Evolutionary conservation across 2,888 invertebrate species (phyloP).

Genomic region (Allacma fusca): DNA sequence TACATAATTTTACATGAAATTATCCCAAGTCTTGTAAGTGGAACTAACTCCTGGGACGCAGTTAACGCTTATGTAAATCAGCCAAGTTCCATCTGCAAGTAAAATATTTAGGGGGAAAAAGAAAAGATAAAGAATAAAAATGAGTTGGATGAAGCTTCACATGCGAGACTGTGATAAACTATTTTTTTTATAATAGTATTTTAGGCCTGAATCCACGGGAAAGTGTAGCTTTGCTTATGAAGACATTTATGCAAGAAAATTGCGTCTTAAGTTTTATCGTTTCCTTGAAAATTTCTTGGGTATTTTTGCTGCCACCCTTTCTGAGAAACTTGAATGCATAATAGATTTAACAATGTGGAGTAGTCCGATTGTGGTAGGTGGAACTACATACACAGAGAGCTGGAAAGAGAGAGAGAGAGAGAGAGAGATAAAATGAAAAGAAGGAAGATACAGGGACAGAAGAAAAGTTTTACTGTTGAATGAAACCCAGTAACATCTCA

Average conservation of each 20-base stretch:
- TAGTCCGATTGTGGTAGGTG: background rate
- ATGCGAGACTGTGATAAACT: background rate
- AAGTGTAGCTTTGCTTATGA: background rate
- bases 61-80: too few relatives aligned
- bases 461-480: conserved; percentile 15
- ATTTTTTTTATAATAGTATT: background rate
- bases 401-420: conserved; percentile 19
- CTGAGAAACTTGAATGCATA: conserved; percentile 3
- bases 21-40: too few relatives aligned
- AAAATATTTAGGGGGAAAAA: too few relatives aligned
- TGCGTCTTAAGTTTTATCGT: background rate
- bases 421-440: conserved; percentile 33
- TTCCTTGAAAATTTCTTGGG: conserved; percentile 5
- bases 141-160: too few relatives aligned
- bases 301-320: background rate
- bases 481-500: background rate
- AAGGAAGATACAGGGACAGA: conserved; percentile 21
- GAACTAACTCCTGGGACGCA: too few relatives aligned
- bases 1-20: too few relatives aligned
- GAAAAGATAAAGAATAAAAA: too few relatives aligned
- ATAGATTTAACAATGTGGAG: background rate
- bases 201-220: background rate
- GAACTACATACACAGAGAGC: conserved; percentile 27
- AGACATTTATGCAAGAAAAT: background rate
- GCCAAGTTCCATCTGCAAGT: too few relatives aligned